Evolutionary conservation across 2,113 vertebrate species (phyloP), one percentile per base, ranked within the genome.

Genomic region (Condylura cristata): DNA sequence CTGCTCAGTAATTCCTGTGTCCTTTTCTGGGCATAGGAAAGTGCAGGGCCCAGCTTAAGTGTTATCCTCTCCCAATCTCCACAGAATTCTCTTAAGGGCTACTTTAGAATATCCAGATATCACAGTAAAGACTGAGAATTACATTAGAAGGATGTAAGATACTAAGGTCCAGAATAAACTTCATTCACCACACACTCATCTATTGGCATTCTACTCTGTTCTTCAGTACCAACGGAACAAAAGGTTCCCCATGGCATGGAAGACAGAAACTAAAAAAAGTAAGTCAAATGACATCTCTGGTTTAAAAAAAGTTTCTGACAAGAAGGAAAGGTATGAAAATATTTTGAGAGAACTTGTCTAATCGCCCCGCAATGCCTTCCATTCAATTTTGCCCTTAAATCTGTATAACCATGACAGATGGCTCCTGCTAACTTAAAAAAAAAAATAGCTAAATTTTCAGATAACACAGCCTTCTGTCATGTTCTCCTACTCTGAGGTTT

Each of bases 331-430:
- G 95, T 95, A 97, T 88, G 94, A 94, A 97, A 97, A 97, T 97
- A 96, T 97, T 97, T 96, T 94, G 93, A 96, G 80, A 97, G 71
- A 96, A 94, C 46, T 92, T 94, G 84, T 96, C 94, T 96, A 89
- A 97, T 94, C 48, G 8, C 94, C 90, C 91, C 75, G 89, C 86
- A 68, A 90, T 96, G 94, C 63, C 82, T 97, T 96, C 85, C 78
- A 0, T 95, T 94, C 93, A 74, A 90, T 97, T 96, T 95, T 96
- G 95, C 63, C 97, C 85, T 96, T 32, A 1, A 89, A 97, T 97
- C 89, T 93, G 97, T 97, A 97, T 97, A 97, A 95, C 90, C 96
- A 63, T 63, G 95, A 97, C 97, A 97, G 96, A 97, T 97, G 97
- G 97, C 68, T 96, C 90, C 76, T 70, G 96, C 85, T 95, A 90